Evolutionary conservation across 1,140 invertebrate genomes (phyloP).

Genomic region (Tetragonula clypearis): DNA sequence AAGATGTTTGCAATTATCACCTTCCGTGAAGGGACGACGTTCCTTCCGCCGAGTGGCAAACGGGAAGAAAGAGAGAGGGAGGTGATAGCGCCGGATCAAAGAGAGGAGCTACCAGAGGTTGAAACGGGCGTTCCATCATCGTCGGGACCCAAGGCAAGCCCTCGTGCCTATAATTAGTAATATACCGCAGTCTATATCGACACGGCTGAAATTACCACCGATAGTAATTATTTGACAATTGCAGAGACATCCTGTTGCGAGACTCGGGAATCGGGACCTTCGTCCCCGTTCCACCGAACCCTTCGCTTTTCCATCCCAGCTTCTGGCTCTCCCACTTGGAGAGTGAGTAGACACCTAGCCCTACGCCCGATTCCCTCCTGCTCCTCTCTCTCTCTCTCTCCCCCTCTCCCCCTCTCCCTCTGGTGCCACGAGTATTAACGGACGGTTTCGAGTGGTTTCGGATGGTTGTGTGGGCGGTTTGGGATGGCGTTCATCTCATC

Average conservation of each 20-base stretch:
- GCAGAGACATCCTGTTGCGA: slow-evolving; percentile 73
- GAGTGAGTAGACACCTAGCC: background rate
- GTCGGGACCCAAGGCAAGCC: slow-evolving; percentile 38
- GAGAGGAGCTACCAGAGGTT: slow-evolving; percentile 24
- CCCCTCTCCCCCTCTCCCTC: background rate
- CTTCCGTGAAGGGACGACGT: slow-evolving; percentile 5
- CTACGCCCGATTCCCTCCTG: background rate
- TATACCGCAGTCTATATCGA: slow-evolving; percentile 73
- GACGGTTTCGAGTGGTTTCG: slow-evolving; percentile 75
- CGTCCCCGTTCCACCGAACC: slow-evolving; percentile 38
- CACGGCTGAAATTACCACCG: slow-evolving; percentile 72
- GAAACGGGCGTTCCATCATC: slow-evolving; percentile 60
- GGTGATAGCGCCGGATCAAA: slow-evolving; percentile 58
- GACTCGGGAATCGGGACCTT: slow-evolving; percentile 65
- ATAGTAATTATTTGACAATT: slow-evolving; percentile 78
- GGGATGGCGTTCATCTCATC: slow-evolving; percentile 66
- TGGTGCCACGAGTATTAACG: slow-evolving; percentile 74
- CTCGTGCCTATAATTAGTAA: slow-evolving; percentile 72
- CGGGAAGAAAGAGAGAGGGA: slow-evolving; percentile 36
- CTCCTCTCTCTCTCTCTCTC: background rate
- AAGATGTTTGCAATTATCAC: slow-evolving; percentile 53
- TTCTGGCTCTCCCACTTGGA: slow-evolving; percentile 27
- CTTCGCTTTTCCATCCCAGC: slow-evolving; percentile 40
- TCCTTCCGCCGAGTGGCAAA: slow-evolving; percentile 7
- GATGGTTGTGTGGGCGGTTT: slow-evolving; percentile 67